Conservation (phyloP, 2,797 vertebrate species). For the Tapirus indicus region DNA sequence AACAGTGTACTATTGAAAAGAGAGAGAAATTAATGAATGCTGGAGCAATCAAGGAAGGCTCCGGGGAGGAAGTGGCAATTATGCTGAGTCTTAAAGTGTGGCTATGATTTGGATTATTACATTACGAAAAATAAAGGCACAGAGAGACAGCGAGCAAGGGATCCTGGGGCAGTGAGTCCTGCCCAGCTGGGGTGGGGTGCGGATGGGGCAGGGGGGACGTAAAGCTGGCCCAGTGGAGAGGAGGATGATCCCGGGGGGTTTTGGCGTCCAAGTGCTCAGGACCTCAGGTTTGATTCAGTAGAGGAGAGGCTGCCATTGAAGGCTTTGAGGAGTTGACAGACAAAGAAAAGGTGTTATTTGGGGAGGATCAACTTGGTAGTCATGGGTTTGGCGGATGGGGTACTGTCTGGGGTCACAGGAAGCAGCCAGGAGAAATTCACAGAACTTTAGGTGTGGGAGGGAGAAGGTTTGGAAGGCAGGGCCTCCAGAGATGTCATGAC, state of each 20-base stretch:
- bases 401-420: not conserved
- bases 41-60: not conserved
- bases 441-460: not conserved
- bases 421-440: not conserved
- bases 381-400: not conserved
- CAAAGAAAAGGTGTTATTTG: not conserved
- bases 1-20: not conserved
- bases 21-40: not conserved
- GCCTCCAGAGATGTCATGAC: not conserved
- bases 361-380: not conserved
- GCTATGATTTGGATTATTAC: not conserved
- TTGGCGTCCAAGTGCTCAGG: not conserved
- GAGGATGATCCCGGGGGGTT: not conserved
- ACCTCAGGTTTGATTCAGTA: not conserved
- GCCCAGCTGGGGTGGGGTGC: fast-evolving
- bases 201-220: not conserved
- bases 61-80: not conserved
- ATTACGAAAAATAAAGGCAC: not conserved
- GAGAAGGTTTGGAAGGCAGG: too few species aligned
- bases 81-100: not conserved
- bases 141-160: not conserved
- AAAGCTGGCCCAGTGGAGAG: not conserved
- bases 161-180: not conserved
- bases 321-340: not conserved
- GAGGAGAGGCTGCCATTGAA: not conserved